Base-by-base conservation (phyloP, 64 coral and sea anemone species). In the Hydrozoanthus tunicans region DNA sequence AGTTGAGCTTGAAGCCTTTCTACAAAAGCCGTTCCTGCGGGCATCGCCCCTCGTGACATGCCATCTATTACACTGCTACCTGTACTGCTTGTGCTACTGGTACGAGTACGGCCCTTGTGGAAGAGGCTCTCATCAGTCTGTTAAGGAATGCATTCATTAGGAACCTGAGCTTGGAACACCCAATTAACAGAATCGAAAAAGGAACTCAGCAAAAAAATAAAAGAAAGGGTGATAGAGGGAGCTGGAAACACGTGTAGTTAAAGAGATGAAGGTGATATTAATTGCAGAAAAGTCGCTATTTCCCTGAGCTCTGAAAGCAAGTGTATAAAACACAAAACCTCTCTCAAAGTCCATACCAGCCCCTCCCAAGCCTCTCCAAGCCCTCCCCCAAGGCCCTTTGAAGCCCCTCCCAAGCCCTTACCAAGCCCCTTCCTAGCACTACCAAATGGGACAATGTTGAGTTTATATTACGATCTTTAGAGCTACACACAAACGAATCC, bases 1-100 rank as follows among this genome's bases (percentile, higher is more conserved):
- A 88, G 70, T 59, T 88, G 84, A 88, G 84, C 84, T 55, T 88
- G 84, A 7, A 88, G 55, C 23, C 84, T 62, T 24, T 88, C 84
- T 56, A 88, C 69, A 60, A 88, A 73, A 4, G 84, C 84, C 4
- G 84, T 88, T 74, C 84, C 84, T 9, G 70, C 84, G 15, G 84
- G 69, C 68, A 88, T 74, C 84, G 74, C 26, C 2, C 84, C 84
- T 75, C 84, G 84, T 14, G 84, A 88, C 25, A 88, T 88, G 54
- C 84, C 84, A 32, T 88, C 84, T 27, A 88, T 15, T 58, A 88
- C 57, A 59, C 84, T 73, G 32, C 83, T 75, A 25, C 43, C 64
- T 51, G 80, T 88, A 51, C 84, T 88, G 11, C 84, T 88, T 23
- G 84, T 58, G 20, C 84, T 88, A 56, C 55, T 6, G 74, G 53